Evolutionary conservation across 1,140 invertebrate species (phyloP).

Genomic region (Drosophila takahashii): DNA sequence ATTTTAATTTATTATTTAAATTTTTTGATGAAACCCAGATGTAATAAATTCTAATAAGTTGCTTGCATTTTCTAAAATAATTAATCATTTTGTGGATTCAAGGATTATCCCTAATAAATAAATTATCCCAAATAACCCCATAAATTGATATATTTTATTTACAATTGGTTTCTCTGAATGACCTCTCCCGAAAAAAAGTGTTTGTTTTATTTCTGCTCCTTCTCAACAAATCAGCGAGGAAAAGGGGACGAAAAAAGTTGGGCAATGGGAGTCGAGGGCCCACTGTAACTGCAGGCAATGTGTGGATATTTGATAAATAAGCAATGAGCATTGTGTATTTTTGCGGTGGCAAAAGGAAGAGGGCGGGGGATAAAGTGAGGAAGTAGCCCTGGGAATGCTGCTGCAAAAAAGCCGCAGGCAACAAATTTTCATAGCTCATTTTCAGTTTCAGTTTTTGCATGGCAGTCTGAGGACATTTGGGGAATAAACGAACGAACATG

Average conservation of each 20-base stretch:
- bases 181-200: background rate
- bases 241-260: background rate
- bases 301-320: slow-evolving; percentile 82
- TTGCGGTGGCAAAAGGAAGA: slow-evolving; percentile 8
- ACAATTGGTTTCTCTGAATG: background rate
- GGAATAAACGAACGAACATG: slow-evolving; percentile 33
- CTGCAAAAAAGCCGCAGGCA: slow-evolving; percentile 39
- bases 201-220: background rate
- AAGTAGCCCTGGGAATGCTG: slow-evolving; percentile 18
- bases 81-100: background rate
- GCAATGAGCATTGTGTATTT: slow-evolving; percentile 63
- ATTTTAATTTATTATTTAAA: too few species aligned
- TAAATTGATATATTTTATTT: background rate
- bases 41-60: too few species aligned
- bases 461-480: slow-evolving; percentile 37
- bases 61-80: background rate
- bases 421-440: slow-evolving; percentile 72
- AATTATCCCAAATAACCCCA: background rate
- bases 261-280: background rate
- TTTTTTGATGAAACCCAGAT: too few species aligned
- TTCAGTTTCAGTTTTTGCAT: slow-evolving; percentile 66
- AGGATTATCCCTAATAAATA: background rate
- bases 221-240: slow-evolving; percentile 36
- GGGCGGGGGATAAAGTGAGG: background rate
- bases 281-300: slow-evolving; percentile 45